phyloP scores from a whole-genome alignment of 30 jellyfish, hydroid and myxozoan species.

The Sanderia malayensis region DNA sequence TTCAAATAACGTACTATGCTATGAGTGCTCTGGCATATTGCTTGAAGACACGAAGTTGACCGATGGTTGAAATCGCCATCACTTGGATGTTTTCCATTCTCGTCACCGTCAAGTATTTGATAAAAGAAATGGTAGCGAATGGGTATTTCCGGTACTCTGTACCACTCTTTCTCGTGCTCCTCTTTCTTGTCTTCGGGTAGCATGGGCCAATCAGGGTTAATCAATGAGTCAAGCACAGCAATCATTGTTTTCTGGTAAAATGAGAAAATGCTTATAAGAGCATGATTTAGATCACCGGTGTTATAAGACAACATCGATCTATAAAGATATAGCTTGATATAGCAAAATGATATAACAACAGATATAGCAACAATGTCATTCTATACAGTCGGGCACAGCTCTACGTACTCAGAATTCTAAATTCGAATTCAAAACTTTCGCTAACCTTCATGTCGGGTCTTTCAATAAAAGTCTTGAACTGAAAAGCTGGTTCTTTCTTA shows the following conservation, averaged over 20 bases:
- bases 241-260: slow-evolving; percentile 72
- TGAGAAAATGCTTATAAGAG: too few species aligned
- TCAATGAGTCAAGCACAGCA: slow-evolving; percentile 75
- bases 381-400: neutral
- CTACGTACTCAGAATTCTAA: neutral
- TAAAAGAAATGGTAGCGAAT: slow-evolving; percentile 80
- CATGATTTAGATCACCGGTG: neutral
- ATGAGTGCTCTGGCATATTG: slow-evolving; percentile 49
- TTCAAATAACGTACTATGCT: slow-evolving; percentile 60
- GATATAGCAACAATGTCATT: too few species aligned
- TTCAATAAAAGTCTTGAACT: slow-evolving; percentile 54
- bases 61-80: slow-evolving; percentile 62
- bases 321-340: neutral
- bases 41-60: slow-evolving; percentile 64
- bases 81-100: slow-evolving; percentile 58
- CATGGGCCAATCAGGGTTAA: slow-evolving; percentile 96
- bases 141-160: slow-evolving; percentile 80
- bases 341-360: too few species aligned
- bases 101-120: slow-evolving; percentile 83
- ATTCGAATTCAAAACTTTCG: neutral
- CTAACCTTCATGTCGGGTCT: slow-evolving; percentile 78
- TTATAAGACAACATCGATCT: neutral
- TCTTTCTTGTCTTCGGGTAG: slow-evolving; percentile 65
- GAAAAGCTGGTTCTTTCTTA: slow-evolving; percentile 44
- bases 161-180: slow-evolving; percentile 61